Conservation (phyloP, 2,888 invertebrate species). For the Protophormia terraenovae region DNA sequence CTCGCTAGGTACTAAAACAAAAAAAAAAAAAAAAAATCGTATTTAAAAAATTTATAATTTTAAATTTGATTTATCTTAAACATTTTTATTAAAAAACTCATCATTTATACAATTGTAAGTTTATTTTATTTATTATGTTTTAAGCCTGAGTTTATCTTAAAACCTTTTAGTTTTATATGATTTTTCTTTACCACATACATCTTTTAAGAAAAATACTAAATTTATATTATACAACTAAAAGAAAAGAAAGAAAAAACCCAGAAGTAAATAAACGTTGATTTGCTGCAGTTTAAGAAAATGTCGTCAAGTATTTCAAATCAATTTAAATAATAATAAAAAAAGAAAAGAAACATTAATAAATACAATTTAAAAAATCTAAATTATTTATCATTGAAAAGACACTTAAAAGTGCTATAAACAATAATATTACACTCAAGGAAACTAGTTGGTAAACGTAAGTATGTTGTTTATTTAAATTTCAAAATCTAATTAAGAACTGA, state of each 20-base stretch:
- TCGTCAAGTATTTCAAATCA: slow-evolving; percentile 43
- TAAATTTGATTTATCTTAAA: no score
- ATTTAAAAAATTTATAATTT: no score
- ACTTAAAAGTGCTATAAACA: neutral
- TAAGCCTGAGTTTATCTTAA: slow-evolving; percentile 25
- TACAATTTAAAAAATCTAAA: slow-evolving; percentile 20
- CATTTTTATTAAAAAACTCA: no score
- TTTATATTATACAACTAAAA: slow-evolving; percentile 13
- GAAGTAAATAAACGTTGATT: slow-evolving; percentile 12
- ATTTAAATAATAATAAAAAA: slow-evolving; percentile 30
- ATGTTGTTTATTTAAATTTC: no score
- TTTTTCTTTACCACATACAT: slow-evolving; percentile 10
- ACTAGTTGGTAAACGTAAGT: neutral
- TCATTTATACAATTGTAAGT: neutral
- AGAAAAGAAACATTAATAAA: slow-evolving; percentile 37
- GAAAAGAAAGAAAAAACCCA: neutral
- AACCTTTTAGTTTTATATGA: slow-evolving; percentile 1
- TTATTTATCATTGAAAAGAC: neutral
- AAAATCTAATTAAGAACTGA: no score
- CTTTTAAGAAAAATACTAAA: slow-evolving; percentile 1
- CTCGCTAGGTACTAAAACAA: slow-evolving; percentile 20
- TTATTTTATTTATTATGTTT: slow-evolving; percentile 6
- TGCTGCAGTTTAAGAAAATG: slow-evolving; percentile 13
- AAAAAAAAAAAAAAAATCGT: no score
- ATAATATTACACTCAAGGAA: no score